These are phyloP conservation scores for Campylomormyrus tamandua DNA, from an alignment of 2,113 vertebrate genomes.

Conservation along the genomic window DNA sequence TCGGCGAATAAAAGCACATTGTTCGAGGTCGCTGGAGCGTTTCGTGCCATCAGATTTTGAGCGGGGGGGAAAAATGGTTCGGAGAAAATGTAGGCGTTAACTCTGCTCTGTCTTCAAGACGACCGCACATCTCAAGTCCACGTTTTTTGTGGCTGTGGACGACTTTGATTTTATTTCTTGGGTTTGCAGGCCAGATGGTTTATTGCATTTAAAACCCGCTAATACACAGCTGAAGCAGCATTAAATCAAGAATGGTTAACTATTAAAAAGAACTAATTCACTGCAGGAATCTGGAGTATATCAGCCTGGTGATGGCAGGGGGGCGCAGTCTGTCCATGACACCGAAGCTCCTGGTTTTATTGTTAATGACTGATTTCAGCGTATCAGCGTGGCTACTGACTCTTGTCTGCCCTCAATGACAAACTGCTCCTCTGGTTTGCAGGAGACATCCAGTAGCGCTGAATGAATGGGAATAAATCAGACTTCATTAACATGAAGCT, in stretches of 20 bases:
- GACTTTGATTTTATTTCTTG: background rate
- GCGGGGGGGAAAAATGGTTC: background rate
- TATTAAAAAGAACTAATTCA: background rate
- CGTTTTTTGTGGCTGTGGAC: background rate
- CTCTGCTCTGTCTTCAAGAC: background rate
- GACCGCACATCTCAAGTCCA: background rate
- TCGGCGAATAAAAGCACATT: slow-evolving; percentile 56
- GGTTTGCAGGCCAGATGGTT: background rate
- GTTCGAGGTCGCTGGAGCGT: slow-evolving; percentile 47
- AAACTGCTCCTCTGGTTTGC: background rate
- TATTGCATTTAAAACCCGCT: background rate
- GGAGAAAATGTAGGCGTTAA: slow-evolving; percentile 31
- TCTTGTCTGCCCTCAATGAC: background rate
- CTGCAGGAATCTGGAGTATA: background rate
- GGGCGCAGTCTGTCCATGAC: background rate
- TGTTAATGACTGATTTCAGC: background rate
- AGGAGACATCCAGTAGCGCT: background rate
- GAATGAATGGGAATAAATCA: background rate
- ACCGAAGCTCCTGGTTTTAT: background rate
- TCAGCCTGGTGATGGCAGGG: background rate
- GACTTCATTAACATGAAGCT: background rate
- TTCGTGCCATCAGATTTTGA: slow-evolving; percentile 54
- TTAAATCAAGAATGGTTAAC: background rate
- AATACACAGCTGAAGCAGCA: background rate
- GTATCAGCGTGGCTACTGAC: background rate